These are phyloP conservation scores for Drosophila santomea DNA, from an alignment of 1,140 invertebrate genomes.

Conservation along the genomic window DNA sequence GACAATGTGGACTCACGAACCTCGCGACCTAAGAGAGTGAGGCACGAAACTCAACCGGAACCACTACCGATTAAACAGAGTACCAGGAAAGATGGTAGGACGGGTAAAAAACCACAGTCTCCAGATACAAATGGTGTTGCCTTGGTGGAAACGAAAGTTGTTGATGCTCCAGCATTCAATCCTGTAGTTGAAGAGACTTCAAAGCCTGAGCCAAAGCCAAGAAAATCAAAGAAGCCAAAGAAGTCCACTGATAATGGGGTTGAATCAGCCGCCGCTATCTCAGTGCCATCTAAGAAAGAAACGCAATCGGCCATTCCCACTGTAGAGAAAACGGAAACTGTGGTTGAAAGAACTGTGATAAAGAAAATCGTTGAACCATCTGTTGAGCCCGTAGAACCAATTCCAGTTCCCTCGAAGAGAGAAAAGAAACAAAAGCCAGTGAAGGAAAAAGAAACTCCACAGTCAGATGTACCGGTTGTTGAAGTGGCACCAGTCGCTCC, in stretches of 20 bases:
- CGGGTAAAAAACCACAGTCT: slow-evolving; percentile 50
- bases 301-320: slow-evolving; percentile 18
- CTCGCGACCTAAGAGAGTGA: slow-evolving; percentile 49
- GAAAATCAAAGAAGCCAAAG: slow-evolving; percentile 56
- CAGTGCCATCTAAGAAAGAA: slow-evolving; percentile 41
- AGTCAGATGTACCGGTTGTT: slow-evolving; percentile 1
- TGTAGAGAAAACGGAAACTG: slow-evolving; percentile 30
- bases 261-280: slow-evolving; percentile 8
- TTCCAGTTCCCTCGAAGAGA: slow-evolving; percentile 25
- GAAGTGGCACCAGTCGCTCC: slow-evolving; percentile 28
- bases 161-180: background rate
- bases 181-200: slow-evolving; percentile 25
- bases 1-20: slow-evolving; percentile 59
- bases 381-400: slow-evolving; percentile 13
- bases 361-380: slow-evolving; percentile 23
- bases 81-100: slow-evolving; percentile 56
- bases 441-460: slow-evolving; percentile 15
- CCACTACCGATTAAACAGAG: slow-evolving; percentile 67
- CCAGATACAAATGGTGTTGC: slow-evolving; percentile 50
- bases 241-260: slow-evolving; percentile 8
- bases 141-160: slow-evolving; percentile 13
- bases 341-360: slow-evolving; percentile 27
- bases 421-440: slow-evolving; percentile 43
- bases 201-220: slow-evolving; percentile 57
- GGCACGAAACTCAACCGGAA: slow-evolving; percentile 62